Evolutionary conservation across 2,888 invertebrate species (phyloP).

Genomic region (Meliscaeva auricollis): DNA sequence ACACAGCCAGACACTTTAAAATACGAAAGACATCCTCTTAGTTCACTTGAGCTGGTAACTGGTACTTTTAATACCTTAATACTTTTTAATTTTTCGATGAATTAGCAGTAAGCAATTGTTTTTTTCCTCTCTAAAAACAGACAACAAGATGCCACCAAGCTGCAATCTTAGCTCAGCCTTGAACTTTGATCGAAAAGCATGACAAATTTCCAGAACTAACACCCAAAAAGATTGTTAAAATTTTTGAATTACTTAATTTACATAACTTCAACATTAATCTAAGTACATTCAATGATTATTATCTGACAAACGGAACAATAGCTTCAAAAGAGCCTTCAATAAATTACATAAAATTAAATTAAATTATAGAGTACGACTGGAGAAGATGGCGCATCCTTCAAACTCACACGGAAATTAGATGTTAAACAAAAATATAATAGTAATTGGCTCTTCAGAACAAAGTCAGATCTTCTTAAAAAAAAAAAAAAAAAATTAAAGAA

Average conservation of each 20-base stretch:
- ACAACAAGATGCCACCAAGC: no score
- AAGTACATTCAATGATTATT: neutral
- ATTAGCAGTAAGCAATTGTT: no score
- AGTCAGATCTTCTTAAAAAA: neutral
- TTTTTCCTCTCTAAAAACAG: no score
- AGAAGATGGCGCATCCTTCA: neutral
- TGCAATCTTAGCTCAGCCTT: neutral
- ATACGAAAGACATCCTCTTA: no score
- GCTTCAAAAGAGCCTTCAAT: neutral
- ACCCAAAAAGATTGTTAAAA: neutral
- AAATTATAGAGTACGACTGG: neutral
- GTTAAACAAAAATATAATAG: conserved; percentile 10
- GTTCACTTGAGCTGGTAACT: no score
- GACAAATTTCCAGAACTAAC: neutral
- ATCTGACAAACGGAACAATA: neutral
- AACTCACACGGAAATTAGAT: conserved; percentile 2
- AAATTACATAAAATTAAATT: neutral
- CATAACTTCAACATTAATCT: neutral
- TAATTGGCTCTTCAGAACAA: conserved; percentile 4
- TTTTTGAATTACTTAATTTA: neutral
- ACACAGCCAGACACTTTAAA: no score
- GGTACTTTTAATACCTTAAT: no score
- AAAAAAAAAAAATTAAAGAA: neutral
- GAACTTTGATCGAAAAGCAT: neutral
- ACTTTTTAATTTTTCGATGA: no score